Evolutionary conservation across 2,797 vertebrate genomes (phyloP), one percentile per base, ranked within the genome.

Genomic region (Eulemur coronatus): DNA sequence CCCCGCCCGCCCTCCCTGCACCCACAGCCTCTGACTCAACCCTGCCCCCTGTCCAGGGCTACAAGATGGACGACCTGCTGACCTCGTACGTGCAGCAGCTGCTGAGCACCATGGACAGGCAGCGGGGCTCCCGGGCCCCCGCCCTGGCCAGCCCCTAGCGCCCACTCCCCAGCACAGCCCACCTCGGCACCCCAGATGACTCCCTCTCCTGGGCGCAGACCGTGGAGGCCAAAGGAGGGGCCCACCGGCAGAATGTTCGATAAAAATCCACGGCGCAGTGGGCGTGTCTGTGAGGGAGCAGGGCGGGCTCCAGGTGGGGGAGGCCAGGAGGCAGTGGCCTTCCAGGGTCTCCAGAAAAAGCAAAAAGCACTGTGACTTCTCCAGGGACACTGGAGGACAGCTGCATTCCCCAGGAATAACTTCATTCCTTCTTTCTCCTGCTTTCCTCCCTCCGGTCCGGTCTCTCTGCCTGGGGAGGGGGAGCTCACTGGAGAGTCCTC

Each of bases 11-110:
- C 48, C 91, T 46, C 59, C 48, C 52, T 11, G 17, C 24, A 28
- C 4, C n/a, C 46, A 22, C 15, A 33, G 50, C 61, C 30, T 81
- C 80, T 35, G 22, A 80, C 76, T 41, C 59, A 0, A 7, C 38
- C 72, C 13, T 65, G 26, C 90, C 52, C 80, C 46, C 26, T 38
- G 1, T 96, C 52, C 97, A 99, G 99, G 99, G 99, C 92, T 99
- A 99, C 99, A 99, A 99, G 99, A 99, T 99, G 99, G 99, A 99
- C 0, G 99, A 99, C 97, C 99, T 99, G 67, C 97, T 99, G 98
- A 99, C 99, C 30, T 99, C 99, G 0, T 99, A 99, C 0, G 99
- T 99, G 84, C 99, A 95, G 96, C 98, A 99, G 98, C 98, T 99
- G 96, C 96, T 99, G 98, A 99, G 73, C 38, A 89, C 97, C 0